Evolutionary conservation across 2,113 vertebrate species (phyloP).

Genomic region (Australoheros scitulus): DNA sequence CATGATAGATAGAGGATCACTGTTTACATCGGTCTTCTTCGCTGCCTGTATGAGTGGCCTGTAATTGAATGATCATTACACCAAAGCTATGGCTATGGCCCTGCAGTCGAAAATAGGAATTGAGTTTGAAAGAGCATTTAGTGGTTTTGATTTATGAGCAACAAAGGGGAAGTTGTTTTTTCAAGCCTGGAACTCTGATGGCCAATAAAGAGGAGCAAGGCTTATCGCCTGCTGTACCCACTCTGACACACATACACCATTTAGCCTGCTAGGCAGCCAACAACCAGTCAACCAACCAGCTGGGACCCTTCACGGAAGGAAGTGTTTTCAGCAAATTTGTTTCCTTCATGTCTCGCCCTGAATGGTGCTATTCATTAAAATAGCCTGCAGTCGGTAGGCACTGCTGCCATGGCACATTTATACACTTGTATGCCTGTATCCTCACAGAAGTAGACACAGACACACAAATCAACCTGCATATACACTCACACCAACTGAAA

Average conservation of each 20-base stretch:
- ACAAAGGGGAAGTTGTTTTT: slow-evolving; percentile 62
- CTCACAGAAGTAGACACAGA: slow-evolving; percentile 35
- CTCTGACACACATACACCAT: slow-evolving; percentile 52
- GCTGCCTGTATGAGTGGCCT: slow-evolving; percentile 55
- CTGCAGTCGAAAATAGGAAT: slow-evolving; percentile 54
- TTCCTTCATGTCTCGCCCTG: slow-evolving; percentile 66
- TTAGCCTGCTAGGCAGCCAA: slow-evolving; percentile 48
- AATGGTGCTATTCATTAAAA: slow-evolving; percentile 77
- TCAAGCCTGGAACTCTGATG: slow-evolving; percentile 64
- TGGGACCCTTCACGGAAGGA: slow-evolving; percentile 72
- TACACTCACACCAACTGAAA: slow-evolving; percentile 32
- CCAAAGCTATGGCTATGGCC: slow-evolving; percentile 60
- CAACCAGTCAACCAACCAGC: slow-evolving; percentile 68
- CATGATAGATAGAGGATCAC: slow-evolving; percentile 56
- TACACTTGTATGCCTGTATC: slow-evolving; percentile 50
- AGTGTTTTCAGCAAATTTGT: slow-evolving; percentile 71
- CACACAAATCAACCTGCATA: slow-evolving; percentile 38
- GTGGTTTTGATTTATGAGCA: slow-evolving; percentile 77
- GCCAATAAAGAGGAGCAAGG: slow-evolving; percentile 71
- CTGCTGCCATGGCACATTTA: slow-evolving; percentile 67
- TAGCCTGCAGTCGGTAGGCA: slow-evolving; percentile 61
- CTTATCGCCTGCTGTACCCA: slow-evolving; percentile 68
- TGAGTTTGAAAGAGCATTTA: slow-evolving; percentile 69
- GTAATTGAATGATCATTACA: slow-evolving; percentile 75
- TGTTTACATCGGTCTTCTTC: slow-evolving; percentile 45